A percentile compares a stretch with the other conserved stretches of the same genome.
phyloP scores from a whole-genome alignment of 2,797 vertebrate genomes.

The Anolis apletophallus region DNA sequence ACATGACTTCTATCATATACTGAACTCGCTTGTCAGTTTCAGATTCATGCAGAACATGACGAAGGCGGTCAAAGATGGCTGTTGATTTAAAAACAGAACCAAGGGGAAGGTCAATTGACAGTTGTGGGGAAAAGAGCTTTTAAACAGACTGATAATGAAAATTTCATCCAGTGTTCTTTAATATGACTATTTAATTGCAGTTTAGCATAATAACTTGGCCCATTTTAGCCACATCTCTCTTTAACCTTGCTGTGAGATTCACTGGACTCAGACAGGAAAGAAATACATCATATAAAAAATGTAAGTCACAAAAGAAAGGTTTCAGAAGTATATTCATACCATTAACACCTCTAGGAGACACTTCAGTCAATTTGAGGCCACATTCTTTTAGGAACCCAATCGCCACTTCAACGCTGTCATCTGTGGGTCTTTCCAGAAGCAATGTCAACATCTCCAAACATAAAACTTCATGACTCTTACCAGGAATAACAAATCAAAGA shows the following conservation, averaged over 20 bases:
- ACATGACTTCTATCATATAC: conserved; percentile 99
- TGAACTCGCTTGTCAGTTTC: conserved; percentile 97
- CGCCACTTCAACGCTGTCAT: conserved; percentile 97
- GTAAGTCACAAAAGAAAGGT: neutral
- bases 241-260: too few relatives aligned
- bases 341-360: conserved; percentile 95
- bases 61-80: conserved; percentile 98
- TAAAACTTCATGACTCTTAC: conserved; percentile 94
- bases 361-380: conserved; percentile 95
- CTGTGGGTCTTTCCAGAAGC: conserved; percentile 94
- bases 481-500: conserved; percentile 11
- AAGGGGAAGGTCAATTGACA: neutral
- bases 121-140: too few relatives aligned
- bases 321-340: conserved; percentile 76
- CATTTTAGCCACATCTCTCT: too few relatives aligned
- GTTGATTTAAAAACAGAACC: conserved; percentile 46
- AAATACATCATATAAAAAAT: neutral
- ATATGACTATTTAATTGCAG: too few relatives aligned
- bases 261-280: too few relatives aligned
- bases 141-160: too few relatives aligned
- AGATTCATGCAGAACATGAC: conserved; percentile 96
- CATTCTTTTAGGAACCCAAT: conserved; percentile 97
- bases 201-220: neutral
- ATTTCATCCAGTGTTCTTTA: too few relatives aligned
- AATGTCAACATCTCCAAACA: conserved; percentile 97